Conservation (phyloP, 2,888 invertebrate species). For the Xanthostigma xanthostigma region DNA sequence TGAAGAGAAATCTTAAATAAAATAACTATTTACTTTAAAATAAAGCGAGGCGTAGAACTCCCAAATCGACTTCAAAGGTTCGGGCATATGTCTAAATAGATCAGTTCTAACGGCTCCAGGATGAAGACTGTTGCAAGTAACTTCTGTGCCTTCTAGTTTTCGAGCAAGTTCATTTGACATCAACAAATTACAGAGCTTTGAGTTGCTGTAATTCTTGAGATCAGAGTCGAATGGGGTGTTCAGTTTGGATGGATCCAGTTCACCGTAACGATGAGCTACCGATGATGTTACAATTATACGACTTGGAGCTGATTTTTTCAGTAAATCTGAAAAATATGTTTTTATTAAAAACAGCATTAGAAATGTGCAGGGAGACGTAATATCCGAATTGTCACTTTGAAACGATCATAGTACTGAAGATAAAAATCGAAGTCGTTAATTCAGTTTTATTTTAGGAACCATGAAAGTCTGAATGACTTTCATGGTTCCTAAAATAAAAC, state of each 20-base stretch:
- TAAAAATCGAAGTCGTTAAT: too few relatives aligned
- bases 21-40: slow-evolving; percentile 10
- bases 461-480: too few relatives aligned
- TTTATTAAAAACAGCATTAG: too few relatives aligned
- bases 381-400: too few relatives aligned
- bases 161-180: slow-evolving; percentile 24
- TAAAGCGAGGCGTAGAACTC: slow-evolving; percentile 8
- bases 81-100: slow-evolving; percentile 22
- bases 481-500: too few relatives aligned
- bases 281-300: slow-evolving; percentile 25
- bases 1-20: too few relatives aligned
- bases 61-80: slow-evolving; percentile 2
- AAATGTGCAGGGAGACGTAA: too few relatives aligned
- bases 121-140: slow-evolving; percentile 25
- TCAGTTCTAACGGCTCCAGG: slow-evolving; percentile 24
- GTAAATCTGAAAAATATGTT: slow-evolving; percentile 30
- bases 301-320: slow-evolving; percentile 26
- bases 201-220: slow-evolving; percentile 21
- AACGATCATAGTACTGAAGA: too few relatives aligned
- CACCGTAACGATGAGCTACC: slow-evolving; percentile 6
- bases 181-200: slow-evolving; percentile 25
- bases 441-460: too few relatives aligned
- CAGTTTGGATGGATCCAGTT: background rate
- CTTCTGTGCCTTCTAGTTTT: slow-evolving; percentile 19
- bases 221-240: slow-evolving; percentile 11